Percentiles rank a stretch among this genome's conserved stretches.
phyloP scores from a whole-genome alignment of 2,888 invertebrate genomes.

The Chymomyza caudatula region DNA sequence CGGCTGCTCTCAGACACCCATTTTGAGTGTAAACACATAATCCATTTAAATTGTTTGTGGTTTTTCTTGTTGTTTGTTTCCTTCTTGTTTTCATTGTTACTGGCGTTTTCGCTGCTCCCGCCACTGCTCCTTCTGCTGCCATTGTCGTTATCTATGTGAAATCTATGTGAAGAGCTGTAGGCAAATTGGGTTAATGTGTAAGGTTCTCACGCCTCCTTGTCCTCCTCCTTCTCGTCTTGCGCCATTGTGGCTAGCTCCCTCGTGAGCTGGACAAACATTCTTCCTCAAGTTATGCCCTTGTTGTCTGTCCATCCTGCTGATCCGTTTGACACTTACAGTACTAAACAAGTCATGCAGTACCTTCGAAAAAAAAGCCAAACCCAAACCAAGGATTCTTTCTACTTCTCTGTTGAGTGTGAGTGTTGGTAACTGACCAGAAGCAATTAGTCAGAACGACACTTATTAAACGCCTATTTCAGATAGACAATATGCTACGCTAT shows the following conservation, averaged over 20 bases:
- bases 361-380: constrained; percentile 2
- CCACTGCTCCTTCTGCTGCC: background rate
- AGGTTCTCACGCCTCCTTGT: constrained; percentile 21
- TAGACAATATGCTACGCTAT: background rate
- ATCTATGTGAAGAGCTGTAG: constrained; percentile 35
- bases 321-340: background rate
- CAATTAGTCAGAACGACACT: background rate
- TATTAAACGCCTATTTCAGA: background rate
- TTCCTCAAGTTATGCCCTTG: background rate
- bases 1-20: constrained; percentile 21
- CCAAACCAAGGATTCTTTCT: background rate
- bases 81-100: constrained; percentile 50
- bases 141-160: constrained; percentile 4
- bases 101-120: constrained; percentile 40
- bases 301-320: background rate
- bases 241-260: too few relatives aligned
- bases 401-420: background rate
- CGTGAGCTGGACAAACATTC: background rate
- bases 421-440: background rate
- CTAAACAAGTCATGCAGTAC: constrained; percentile 1
- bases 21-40: constrained; percentile 66
- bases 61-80: constrained; percentile 68
- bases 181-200: constrained; percentile 51
- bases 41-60: constrained; percentile 71
- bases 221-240: background rate